Conservation (phyloP, 2,113 vertebrate species). For the Chauna torquata region DNA sequence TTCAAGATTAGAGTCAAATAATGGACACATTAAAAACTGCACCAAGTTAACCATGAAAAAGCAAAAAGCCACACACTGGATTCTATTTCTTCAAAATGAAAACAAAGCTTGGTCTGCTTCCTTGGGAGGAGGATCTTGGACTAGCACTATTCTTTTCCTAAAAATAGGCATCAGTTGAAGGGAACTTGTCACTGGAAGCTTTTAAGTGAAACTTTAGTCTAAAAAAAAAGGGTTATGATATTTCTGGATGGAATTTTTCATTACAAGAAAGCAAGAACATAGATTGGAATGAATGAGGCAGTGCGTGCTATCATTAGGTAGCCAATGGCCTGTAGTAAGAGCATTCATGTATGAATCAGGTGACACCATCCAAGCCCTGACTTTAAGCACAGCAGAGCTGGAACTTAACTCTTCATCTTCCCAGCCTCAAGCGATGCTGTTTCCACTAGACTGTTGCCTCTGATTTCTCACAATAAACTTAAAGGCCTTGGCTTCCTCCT, state of each 20-base stretch:
- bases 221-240: background rate
- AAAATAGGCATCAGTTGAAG: background rate
- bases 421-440: background rate
- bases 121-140: background rate
- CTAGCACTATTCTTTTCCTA: background rate
- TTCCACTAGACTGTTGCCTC: background rate
- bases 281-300: background rate
- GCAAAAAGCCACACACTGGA: background rate
- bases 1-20: background rate
- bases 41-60: background rate
- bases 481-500: background rate
- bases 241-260: background rate
- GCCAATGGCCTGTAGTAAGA: background rate
- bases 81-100: background rate
- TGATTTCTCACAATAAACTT: background rate
- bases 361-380: background rate
- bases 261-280: background rate
- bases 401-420: background rate
- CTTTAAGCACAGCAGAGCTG: background rate
- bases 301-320: background rate
- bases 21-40: background rate
- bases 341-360: background rate
- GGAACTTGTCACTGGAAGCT: background rate
- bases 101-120: background rate
- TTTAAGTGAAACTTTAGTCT: background rate